Percentiles rank a stretch among this genome's conserved stretches.
Evolutionary conservation across 2,888 invertebrate genomes (phyloP).

Genomic region (Plebejus anna): DNA sequence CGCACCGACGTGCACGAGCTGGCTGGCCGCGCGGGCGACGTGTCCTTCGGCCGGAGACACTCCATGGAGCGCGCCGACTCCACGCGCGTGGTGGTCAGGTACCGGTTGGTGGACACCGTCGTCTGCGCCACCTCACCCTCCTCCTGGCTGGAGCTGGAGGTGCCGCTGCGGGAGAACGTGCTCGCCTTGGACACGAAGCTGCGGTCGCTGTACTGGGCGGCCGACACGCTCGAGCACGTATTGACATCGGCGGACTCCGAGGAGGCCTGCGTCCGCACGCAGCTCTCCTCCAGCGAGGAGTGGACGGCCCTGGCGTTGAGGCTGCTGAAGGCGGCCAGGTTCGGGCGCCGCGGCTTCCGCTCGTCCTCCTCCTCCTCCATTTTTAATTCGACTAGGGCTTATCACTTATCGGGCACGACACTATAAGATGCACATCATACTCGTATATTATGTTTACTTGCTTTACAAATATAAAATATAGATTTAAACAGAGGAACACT

Average conservation of each 20-base stretch:
- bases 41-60: slow-evolving; percentile 81
- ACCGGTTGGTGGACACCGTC: slow-evolving; percentile 72
- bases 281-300: slow-evolving; percentile 63
- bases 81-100: slow-evolving; percentile 75
- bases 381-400: slow-evolving; percentile 44
- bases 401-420: slow-evolving; percentile 50
- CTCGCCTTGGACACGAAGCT: slow-evolving; percentile 77
- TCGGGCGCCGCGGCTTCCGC: slow-evolving; percentile 58
- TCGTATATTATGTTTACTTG: slow-evolving; percentile 68
- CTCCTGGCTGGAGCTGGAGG: slow-evolving; percentile 85
- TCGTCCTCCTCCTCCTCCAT: slow-evolving; percentile 76
- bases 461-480: slow-evolving; percentile 39
- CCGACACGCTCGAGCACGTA: slow-evolving; percentile 65
- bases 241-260: slow-evolving; percentile 81
- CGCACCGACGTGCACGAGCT: slow-evolving; percentile 73
- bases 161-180: slow-evolving; percentile 77
- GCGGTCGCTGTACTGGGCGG: slow-evolving; percentile 69
- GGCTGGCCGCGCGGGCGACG: slow-evolving; percentile 77
- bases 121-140: slow-evolving; percentile 81
- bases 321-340: slow-evolving; percentile 61
- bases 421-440: slow-evolving; percentile 63
- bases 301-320: slow-evolving; percentile 62
- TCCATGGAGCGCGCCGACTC: slow-evolving; percentile 86
- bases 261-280: slow-evolving; percentile 68
- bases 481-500: slow-evolving; percentile 69